Conservation (phyloP, 2,797 vertebrate species). For the Xyrichtys novacula region DNA sequence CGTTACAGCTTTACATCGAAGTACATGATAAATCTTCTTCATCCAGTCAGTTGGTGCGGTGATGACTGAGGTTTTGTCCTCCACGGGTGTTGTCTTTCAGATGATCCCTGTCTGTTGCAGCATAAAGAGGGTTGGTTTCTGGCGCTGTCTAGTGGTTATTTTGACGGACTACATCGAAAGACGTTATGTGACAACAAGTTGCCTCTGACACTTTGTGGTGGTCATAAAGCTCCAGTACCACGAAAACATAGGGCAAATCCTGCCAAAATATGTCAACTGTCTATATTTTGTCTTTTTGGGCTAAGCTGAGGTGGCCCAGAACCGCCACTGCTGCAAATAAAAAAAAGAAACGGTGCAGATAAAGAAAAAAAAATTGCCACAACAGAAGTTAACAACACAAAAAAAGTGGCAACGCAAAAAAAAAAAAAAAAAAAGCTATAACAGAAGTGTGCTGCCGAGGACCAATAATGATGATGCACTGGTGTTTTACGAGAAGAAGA, state of each 20-base stretch:
- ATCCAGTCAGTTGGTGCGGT: neutral
- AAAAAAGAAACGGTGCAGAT: too few species aligned
- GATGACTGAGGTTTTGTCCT: neutral
- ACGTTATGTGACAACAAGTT: neutral
- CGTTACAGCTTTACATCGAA: neutral
- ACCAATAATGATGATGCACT: too few species aligned
- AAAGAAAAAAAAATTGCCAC: too few species aligned
- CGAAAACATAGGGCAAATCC: neutral
- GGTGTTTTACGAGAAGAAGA: too few species aligned
- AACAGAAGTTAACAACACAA: too few species aligned
- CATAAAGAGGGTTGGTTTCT: neutral
- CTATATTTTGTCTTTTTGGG: neutral
- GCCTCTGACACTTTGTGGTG: neutral
- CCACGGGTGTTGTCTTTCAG: slow-evolving; percentile 60
- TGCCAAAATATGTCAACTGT: neutral
- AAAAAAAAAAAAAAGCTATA: too few species aligned
- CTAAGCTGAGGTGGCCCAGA: too few species aligned
- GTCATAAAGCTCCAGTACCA: too few species aligned
- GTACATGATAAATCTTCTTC: neutral
- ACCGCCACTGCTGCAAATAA: too few species aligned
- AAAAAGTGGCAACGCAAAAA: too few species aligned
- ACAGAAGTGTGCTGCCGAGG: too few species aligned
- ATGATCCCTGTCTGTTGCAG: neutral
- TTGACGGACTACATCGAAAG: neutral
- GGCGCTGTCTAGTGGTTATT: slow-evolving; percentile 41